Conservation (phyloP, 2,888 invertebrate species). For the Phaonia tiefii region DNA sequence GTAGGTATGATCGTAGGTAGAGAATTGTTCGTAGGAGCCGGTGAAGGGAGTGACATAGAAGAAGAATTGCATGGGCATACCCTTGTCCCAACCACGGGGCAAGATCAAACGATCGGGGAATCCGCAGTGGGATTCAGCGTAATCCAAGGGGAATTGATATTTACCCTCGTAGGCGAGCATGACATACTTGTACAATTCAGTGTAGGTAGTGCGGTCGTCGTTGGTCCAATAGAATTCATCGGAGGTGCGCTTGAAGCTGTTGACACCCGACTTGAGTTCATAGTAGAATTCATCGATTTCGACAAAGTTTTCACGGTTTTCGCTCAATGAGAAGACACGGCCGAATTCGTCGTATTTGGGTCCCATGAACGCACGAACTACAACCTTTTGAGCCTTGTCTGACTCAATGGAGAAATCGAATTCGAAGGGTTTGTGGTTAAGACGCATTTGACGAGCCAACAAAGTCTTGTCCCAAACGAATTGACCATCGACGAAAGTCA, state of each 20-base stretch:
- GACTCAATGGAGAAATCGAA: slow-evolving; percentile 83
- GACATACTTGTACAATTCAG: slow-evolving; percentile 85
- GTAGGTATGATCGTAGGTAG: slow-evolving; percentile 78
- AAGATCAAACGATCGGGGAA: slow-evolving; percentile 84
- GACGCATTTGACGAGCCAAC: slow-evolving; percentile 84
- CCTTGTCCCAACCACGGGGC: slow-evolving; percentile 83
- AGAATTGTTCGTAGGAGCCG: slow-evolving; percentile 72
- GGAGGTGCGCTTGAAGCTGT: slow-evolving; percentile 86
- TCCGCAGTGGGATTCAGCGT: slow-evolving; percentile 81
- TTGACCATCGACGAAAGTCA: slow-evolving; percentile 71
- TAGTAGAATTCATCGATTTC: slow-evolving; percentile 84
- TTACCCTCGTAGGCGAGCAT: slow-evolving; percentile 82
- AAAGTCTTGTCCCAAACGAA: slow-evolving; percentile 77
- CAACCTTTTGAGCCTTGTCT: slow-evolving; percentile 82
- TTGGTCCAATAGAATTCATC: slow-evolving; percentile 84
- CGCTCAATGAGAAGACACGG: slow-evolving; percentile 82
- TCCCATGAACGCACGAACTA: slow-evolving; percentile 85
- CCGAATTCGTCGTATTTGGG: slow-evolving; percentile 85
- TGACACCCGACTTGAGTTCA: slow-evolving; percentile 84
- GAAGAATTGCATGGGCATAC: slow-evolving; percentile 83
- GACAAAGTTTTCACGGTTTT: slow-evolving; percentile 84
- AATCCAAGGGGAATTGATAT: slow-evolving; percentile 79
- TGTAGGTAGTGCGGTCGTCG: slow-evolving; percentile 84
- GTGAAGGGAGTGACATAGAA: slow-evolving; percentile 82
- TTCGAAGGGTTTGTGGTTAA: slow-evolving; percentile 86